phyloP scores from a whole-genome alignment of 2,797 vertebrate species.

The Acanthurus tractus region DNA sequence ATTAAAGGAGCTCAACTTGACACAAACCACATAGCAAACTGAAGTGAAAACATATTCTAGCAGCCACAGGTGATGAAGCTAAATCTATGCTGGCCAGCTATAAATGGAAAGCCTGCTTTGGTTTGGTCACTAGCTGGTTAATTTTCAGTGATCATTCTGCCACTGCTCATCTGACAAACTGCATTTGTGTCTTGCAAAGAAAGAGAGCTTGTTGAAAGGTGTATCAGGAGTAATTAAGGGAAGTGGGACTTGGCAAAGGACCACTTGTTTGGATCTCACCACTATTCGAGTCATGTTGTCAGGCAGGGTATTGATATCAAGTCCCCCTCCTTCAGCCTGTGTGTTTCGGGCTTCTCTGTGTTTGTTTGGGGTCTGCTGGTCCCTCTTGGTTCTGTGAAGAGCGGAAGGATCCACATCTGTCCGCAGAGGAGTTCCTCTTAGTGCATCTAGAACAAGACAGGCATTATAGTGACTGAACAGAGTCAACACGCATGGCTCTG shows the following conservation, averaged over 20 bases:
- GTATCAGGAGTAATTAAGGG: too few relatives aligned
- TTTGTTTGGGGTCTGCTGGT: constrained; percentile 68
- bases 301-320: constrained; percentile 87
- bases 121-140: too few relatives aligned
- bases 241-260: background rate
- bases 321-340: constrained; percentile 73
- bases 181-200: background rate
- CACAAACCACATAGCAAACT: too few relatives aligned
- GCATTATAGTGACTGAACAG: constrained; percentile 20
- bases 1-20: too few relatives aligned
- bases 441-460: constrained; percentile 68
- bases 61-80: too few relatives aligned
- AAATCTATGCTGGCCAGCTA: background rate
- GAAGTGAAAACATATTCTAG: too few relatives aligned
- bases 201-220: background rate
- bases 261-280: constrained; percentile 83
- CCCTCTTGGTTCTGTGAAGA: constrained; percentile 69
- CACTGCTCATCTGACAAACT: background rate
- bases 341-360: constrained; percentile 84
- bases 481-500: constrained; percentile 8
- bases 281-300: constrained; percentile 88
- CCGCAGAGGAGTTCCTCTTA: constrained; percentile 48
- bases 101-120: background rate
- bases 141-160: background rate
- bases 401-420: constrained; percentile 50